Base-by-base conservation (phyloP, 2,888 invertebrate species). In the Dryobota labecula region DNA sequence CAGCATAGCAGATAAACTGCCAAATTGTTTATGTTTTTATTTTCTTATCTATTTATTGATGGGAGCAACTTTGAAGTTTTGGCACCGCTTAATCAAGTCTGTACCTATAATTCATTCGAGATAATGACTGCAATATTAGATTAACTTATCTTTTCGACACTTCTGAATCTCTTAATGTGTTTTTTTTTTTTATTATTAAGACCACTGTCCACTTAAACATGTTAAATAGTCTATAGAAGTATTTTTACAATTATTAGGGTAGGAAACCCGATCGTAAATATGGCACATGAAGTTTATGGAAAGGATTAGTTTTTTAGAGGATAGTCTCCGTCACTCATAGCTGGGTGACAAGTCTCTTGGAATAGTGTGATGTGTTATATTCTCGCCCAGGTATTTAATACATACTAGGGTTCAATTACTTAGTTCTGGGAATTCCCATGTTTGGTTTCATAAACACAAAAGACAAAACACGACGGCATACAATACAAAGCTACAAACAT, bases 381-480 rank as follows among this genome's bases (percentile, higher is more conserved):
- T 41, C 13, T 20, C 20, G 15, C 20, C 27, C 13, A 1, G 27
- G 4, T n/a, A 30, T 43, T 20, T n/a, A 43, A 30, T 45, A 60
- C 60, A 30, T 27, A 13, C 4, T 20, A 15, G 18, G 18, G n/a
- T 9, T 61, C 18, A 33, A 33, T 61, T 9, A 33, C n/a, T 2
- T 49, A 27, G 11, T 24, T 47, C 27, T 43, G 33, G 13, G n/a
- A 54, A 58, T 24, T 41, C 45, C 27, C 41, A 43, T 24, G 11
- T 20, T 61, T 27, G 24, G 41, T 73, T 49, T 56, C 27, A 41
- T 7, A 57, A 61, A 84, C 82, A 83, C 84, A 66, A 24, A 62
- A 67, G 27, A 79, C 82, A 78, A 72, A 71, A 84, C 85, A 87
- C 82, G 73, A 80, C 65, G 82, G 84, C 77, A 87, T 82, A 89